Conservation (phyloP, 2,888 invertebrate species). For the Sinhomidia bicolor region DNA sequence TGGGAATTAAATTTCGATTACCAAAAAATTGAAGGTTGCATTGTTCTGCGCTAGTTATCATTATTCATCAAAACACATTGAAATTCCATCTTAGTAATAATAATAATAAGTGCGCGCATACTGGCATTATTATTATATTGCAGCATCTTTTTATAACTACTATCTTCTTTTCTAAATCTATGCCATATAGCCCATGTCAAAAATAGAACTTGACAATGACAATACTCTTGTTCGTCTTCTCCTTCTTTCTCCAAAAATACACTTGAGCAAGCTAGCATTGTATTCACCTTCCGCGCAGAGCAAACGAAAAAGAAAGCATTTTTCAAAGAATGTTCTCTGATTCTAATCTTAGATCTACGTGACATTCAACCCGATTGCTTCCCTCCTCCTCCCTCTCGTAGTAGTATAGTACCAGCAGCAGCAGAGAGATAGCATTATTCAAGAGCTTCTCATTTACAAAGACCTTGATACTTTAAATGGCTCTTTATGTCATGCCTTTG, state of each 20-base stretch:
- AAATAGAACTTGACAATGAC: constrained; percentile 10
- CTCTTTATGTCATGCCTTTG: not conserved
- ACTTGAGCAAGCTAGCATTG: not conserved
- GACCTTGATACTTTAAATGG: constrained; percentile 15
- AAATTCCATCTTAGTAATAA: too few species aligned
- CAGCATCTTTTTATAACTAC: not conserved
- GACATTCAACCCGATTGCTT: constrained; percentile 61
- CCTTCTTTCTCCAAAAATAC: not conserved
- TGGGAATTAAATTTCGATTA: not conserved
- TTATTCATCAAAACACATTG: not conserved
- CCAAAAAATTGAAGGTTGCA: not conserved
- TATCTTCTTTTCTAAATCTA: not conserved
- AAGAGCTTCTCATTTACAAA: constrained; percentile 10
- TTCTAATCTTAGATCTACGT: constrained; percentile 66
- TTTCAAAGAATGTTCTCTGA: constrained; percentile 1
- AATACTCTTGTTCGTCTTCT: not conserved
- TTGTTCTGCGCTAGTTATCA: not conserved
- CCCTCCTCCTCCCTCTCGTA: too few species aligned
- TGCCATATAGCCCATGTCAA: too few species aligned
- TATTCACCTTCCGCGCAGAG: not conserved
- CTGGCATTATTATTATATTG: too few species aligned
- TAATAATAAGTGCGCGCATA: too few species aligned
- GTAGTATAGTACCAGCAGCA: too few species aligned
- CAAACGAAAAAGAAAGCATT: not conserved
- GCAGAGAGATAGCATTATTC: not conserved